Evolutionary conservation across 2,113 vertebrate species (phyloP), one percentile per base, ranked within the genome.

Genomic region (Neomonachus schauinslandi): DNA sequence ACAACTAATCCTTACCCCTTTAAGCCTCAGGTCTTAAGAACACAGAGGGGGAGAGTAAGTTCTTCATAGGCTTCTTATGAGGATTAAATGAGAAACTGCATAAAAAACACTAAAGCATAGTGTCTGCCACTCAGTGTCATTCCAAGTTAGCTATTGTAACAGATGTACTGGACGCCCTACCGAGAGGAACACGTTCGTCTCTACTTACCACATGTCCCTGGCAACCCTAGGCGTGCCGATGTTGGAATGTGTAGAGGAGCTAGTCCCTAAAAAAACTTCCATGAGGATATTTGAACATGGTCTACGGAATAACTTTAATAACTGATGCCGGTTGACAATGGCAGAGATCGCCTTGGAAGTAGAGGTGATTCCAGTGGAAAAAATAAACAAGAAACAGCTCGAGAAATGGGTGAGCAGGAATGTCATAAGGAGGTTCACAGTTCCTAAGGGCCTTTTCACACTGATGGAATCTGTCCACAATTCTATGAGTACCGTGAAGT

Each of bases 31-130:
- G 24, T 95, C 67, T 95, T 71, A 92, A 81, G n/a, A 92, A 19
- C 57, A 26, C 49, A 4, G 39, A 39, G 84, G 63, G 61, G 19
- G 28, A 42, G 39, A 53, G 31, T 55, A 72, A 80, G 65, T 14
- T 92, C 95, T 81, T 86, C 51, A 53, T 79, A 72, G 24, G 39
- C 57, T 95, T 57, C 69, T 81, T 96, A 67, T 49, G 19, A 59
- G 7, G 31, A 55, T 26, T 74, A 55, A 82, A 46, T 74, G 26
- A 81, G 15, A 92, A 81, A 96, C 6, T 89, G 21, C 42, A 71
- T 46, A 67, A 80, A 51, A 49, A 82, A 26, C 57, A 72, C 19
- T 91, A 24, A 74, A 55, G 10, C 57, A 12, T 59, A 59, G 33
- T 26, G 7, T n/a, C 42, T 93, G 46, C 33, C 61, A 72, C 5